phyloP scores from a whole-genome alignment of 2,888 invertebrate species.

The Parasteatoda lunata region DNA sequence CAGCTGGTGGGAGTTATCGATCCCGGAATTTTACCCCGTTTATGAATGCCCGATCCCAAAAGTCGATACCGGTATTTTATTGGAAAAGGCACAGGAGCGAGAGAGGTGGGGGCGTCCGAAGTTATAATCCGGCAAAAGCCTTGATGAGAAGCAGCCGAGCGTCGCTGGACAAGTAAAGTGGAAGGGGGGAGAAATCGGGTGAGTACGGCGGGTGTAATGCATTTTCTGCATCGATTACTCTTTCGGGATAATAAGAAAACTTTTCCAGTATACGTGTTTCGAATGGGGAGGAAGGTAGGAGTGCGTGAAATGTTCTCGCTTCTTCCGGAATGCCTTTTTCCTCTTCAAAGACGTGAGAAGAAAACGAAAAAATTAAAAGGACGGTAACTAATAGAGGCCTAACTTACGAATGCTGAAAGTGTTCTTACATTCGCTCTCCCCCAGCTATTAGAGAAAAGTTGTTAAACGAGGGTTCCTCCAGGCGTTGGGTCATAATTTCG shows the following conservation, averaged over 20 bases:
- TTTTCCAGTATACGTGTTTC: slow-evolving; percentile 50
- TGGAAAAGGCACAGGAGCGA: slow-evolving; percentile 19
- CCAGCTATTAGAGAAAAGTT: too few species aligned
- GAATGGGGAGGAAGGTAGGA: slow-evolving; percentile 41
- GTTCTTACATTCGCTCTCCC: too few species aligned
- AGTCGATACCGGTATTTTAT: slow-evolving; percentile 65
- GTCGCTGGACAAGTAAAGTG: slow-evolving; percentile 16
- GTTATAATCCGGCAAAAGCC: slow-evolving; percentile 61
- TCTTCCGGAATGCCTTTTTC: slow-evolving; percentile 39
- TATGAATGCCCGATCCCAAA: slow-evolving; percentile 58
- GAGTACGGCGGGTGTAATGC: slow-evolving; percentile 44
- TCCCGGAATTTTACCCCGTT: slow-evolving; percentile 35
- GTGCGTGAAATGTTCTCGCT: slow-evolving; percentile 54
- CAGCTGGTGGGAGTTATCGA: slow-evolving; percentile 50
- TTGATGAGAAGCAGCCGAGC: slow-evolving; percentile 62
- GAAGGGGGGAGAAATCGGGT: slow-evolving; percentile 9
- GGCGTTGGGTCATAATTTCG: too few species aligned
- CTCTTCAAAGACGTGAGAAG: slow-evolving; percentile 45
- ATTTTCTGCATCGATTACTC: slow-evolving; percentile 68
- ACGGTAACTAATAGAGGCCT: slow-evolving; percentile 8
- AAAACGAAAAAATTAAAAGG: slow-evolving; percentile 64
- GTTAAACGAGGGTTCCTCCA: too few species aligned
- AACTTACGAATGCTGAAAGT: slow-evolving; percentile 17
- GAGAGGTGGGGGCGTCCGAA: slow-evolving; percentile 24
- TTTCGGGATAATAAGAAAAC: slow-evolving; percentile 67